Evolutionary conservation across 2,888 invertebrate genomes (phyloP), one percentile per base, ranked within the genome.

Genomic region (Brachynemurus nebulosus): DNA sequence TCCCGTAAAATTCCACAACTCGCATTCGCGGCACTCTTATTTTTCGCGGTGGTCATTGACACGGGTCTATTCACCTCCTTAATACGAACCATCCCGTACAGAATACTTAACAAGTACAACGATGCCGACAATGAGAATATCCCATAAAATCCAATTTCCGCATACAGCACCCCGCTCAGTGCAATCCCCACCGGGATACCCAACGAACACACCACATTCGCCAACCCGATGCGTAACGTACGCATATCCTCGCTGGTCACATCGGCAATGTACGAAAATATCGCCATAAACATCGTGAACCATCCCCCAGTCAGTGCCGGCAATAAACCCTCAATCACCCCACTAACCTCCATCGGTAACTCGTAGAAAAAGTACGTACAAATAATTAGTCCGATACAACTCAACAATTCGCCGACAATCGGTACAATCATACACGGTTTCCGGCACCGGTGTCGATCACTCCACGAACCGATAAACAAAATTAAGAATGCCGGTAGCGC

Each of bases 121-220:
- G 72, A 69, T 0, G 84, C 80, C 52, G 86, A 83, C 47, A 85
- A 74, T 4, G 80, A 74, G 58, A 86, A 88, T 11, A 86, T 81
- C 36, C 88, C 86, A 56, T 86, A 86, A 57, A 86, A 79, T 1
- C 86, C 85, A 46, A 86, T 80, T 62, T 81, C 71, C 41, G 74
- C 70, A 55, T 80, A 77, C 12, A 91, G 67, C 43, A 89, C 75
- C 1, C 91, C 92, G 57, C 89, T 89, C 3, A 88, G 67, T 4
- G 89, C 86, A 56, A 88, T 80, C n/a, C 92, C 92, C 8, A 91
- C 74, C 1, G 91, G 89, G 45, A 89, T 82, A 18, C 91, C 89
- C 38, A 91, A 67, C 1, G 90, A 90, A 53, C 88, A 80, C 63
- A 89, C 90, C 6, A 90, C 75, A 65, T 92, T 92, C 50, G 89